A percentile compares a stretch with the other conserved stretches of the same genome.
Conservation (phyloP, 2,113 vertebrate species). For the Columba janthina region DNA sequence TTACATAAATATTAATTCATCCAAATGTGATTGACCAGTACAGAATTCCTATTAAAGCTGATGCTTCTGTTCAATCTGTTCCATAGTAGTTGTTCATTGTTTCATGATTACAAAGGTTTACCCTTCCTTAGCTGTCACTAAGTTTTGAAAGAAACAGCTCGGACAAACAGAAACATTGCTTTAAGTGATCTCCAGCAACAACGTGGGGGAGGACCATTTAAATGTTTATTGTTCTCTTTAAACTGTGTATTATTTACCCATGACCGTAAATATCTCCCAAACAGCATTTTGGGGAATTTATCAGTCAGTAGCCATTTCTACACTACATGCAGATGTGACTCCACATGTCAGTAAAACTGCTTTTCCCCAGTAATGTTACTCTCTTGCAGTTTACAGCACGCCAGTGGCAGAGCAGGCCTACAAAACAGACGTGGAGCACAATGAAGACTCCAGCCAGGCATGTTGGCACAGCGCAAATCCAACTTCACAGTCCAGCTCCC, state of each 20-base stretch:
- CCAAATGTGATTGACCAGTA: neutral
- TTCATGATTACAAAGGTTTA: neutral
- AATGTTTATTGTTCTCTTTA: neutral
- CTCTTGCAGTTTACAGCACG: neutral
- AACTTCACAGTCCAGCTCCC: neutral
- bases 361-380: neutral
- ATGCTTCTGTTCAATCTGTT: neutral
- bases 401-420: neutral
- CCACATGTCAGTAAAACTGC: neutral
- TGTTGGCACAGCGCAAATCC: no score
- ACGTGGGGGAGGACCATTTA: neutral
- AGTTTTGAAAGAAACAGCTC: neutral
- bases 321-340: accelerated
- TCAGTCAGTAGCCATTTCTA: neutral
- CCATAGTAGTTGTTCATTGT: neutral
- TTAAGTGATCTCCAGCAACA: neutral
- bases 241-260: neutral
- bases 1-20: neutral
- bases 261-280: neutral
- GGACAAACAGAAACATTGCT: neutral
- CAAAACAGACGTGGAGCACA: neutral
- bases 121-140: neutral
- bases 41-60: neutral
- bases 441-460: neutral
- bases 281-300: neutral